Conservation (phyloP, 1,140 invertebrate genomes). For the Sarcophaga peregrina region DNA sequence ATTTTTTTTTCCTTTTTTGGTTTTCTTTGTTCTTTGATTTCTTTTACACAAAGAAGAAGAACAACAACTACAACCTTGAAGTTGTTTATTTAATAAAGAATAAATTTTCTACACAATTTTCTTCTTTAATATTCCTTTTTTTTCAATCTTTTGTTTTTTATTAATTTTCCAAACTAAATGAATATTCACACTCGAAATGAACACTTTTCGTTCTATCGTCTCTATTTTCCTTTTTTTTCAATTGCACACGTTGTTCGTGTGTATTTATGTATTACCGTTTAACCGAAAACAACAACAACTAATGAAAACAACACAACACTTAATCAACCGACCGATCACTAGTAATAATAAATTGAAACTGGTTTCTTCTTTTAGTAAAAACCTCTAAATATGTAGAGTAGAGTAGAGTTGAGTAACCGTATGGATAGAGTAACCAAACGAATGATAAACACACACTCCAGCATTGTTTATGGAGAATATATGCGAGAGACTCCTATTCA, state of each 20-base stretch:
- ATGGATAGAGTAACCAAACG: not conserved
- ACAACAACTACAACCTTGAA: no score
- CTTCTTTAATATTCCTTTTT: not conserved
- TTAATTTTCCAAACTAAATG: not conserved
- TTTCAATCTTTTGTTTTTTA: not conserved
- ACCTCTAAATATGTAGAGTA: constrained; percentile 1
- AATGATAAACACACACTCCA: not conserved
- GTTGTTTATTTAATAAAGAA: not conserved
- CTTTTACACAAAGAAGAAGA: not conserved
- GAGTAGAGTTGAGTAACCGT: no score
- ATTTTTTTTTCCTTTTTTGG: not conserved
- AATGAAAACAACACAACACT: not conserved
- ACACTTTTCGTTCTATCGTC: no score
- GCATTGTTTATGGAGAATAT: not conserved
- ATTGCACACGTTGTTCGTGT: not conserved
- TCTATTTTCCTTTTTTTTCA: not conserved
- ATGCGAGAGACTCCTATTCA: no score
- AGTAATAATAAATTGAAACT: constrained; percentile 23
- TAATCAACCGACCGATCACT: not conserved
- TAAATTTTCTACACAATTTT: not conserved
- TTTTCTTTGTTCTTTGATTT: not conserved
- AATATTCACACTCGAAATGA: not conserved
- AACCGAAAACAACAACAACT: no score
- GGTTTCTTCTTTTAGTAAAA: constrained; percentile 24
- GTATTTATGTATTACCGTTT: not conserved